Evolutionary conservation across 2,113 vertebrate species (phyloP).

Genomic region (Zingel zingel): DNA sequence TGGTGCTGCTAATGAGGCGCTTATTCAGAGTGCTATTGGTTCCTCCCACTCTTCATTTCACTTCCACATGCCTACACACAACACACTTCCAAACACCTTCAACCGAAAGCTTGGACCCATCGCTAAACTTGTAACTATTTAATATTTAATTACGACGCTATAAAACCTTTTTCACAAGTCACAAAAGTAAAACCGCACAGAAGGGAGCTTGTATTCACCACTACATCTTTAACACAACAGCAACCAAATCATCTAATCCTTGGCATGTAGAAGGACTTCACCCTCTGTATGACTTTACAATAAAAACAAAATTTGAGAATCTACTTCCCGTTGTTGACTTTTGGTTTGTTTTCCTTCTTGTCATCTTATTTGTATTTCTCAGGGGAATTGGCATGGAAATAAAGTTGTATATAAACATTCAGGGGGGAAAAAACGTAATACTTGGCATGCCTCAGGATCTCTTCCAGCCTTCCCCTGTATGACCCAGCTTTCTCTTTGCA

Average conservation of each 20-base stretch:
- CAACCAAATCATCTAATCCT: neutral
- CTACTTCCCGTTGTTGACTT: constrained; percentile 46
- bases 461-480: constrained; percentile 4
- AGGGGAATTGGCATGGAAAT: constrained; percentile 46
- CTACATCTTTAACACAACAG: constrained; percentile 5
- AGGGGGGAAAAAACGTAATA: constrained; percentile 14
- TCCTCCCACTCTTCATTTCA: neutral
- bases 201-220: neutral
- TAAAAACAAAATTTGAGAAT: constrained; percentile 31
- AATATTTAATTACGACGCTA: neutral
- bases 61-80: neutral
- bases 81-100: neutral
- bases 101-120: neutral
- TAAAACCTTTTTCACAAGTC: neutral
- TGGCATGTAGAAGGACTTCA: constrained; percentile 5
- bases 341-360: constrained; percentile 47
- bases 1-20: constrained; percentile 16
- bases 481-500: neutral
- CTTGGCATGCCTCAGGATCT: constrained; percentile 41
- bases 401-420: constrained; percentile 53
- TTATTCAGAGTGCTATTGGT: constrained; percentile 3
- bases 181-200: neutral
- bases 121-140: neutral
- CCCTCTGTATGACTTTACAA: constrained; percentile 30
- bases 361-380: constrained; percentile 36